Evolutionary conservation across 2,113 vertebrate species (phyloP).

Genomic region (Lycaon pictus): DNA sequence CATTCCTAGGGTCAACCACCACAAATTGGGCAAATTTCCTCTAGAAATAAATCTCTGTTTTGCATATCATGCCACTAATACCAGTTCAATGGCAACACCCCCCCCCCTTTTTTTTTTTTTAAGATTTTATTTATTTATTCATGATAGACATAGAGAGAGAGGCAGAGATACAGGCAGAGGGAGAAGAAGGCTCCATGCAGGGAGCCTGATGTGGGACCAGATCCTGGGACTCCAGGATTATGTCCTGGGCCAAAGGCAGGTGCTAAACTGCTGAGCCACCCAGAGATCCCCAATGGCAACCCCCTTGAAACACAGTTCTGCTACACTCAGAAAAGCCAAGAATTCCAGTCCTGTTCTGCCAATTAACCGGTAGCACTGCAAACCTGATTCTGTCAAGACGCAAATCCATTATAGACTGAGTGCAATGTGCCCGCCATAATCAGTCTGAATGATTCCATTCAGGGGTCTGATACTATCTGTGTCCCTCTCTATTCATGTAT

Average conservation of each 20-base stretch:
- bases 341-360: constrained; percentile 34
- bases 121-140: no score
- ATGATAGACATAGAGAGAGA: no score
- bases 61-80: background rate
- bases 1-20: background rate
- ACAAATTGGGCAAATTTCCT: constrained; percentile 4
- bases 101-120: no score
- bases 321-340: constrained; percentile 25
- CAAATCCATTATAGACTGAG: background rate
- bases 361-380: background rate
- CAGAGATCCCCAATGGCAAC: no score
- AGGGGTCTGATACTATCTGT: background rate
- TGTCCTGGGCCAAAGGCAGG: no score
- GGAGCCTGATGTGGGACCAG: no score
- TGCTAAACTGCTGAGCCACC: no score
- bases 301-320: background rate
- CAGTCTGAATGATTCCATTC: background rate
- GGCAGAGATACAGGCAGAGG: no score
- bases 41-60: constrained; percentile 54
- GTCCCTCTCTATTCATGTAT: background rate
- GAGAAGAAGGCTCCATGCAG: no score
- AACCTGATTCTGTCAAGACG: constrained; percentile 15
- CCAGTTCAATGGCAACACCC: background rate
- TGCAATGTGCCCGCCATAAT: background rate
- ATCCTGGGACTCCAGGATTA: no score